Conservation (phyloP, 2,797 vertebrate species). For the Neomorphus geoffroyi region DNA sequence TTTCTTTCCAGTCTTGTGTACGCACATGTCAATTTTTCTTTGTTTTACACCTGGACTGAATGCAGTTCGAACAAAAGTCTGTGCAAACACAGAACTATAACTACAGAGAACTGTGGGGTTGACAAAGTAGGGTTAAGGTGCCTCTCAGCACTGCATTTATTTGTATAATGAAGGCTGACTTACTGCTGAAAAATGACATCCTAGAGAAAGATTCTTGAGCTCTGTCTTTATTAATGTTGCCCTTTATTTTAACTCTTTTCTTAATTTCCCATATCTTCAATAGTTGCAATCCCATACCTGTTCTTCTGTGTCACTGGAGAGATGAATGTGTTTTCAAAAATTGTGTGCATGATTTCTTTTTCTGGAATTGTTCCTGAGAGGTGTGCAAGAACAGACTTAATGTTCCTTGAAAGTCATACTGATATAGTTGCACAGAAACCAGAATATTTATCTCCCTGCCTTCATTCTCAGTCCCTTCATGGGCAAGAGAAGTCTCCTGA, state of each 20-base stretch:
- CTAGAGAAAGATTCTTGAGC: neutral
- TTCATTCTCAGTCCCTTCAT: neutral
- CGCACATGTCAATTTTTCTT: neutral
- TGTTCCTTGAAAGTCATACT: constrained; percentile 26
- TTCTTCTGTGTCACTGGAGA: neutral
- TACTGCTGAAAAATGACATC: neutral
- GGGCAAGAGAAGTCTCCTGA: neutral
- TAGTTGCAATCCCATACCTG: neutral
- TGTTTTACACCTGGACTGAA: neutral
- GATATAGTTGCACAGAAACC: neutral
- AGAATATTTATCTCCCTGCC: neutral
- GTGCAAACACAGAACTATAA: neutral
- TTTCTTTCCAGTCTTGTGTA: neutral
- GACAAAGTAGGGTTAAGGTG: neutral
- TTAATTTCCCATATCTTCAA: neutral
- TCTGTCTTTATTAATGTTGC: neutral
- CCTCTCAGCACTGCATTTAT: neutral
- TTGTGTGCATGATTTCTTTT: neutral
- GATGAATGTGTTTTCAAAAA: neutral
- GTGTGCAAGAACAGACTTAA: constrained; percentile 10
- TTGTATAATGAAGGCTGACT: neutral
- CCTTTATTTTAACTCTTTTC: neutral
- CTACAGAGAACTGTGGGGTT: neutral
- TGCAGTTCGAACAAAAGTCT: neutral
- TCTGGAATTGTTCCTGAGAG: neutral